phyloP scores from a whole-genome alignment of 2,113 vertebrate species.

The Tenrec ecaudatus region DNA sequence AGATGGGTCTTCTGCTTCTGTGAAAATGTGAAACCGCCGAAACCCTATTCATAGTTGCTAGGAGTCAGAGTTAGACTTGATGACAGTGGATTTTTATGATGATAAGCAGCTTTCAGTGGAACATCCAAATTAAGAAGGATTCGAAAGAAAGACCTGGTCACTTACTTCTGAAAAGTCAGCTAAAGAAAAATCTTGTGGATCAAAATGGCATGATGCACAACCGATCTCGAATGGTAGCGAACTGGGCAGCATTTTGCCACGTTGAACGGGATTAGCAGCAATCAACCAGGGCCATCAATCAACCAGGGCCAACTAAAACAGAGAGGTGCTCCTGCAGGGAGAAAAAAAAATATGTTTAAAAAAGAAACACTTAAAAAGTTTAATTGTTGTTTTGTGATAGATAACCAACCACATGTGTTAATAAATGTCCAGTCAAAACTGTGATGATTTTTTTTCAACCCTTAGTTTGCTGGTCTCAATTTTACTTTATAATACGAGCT shows the following conservation, averaged over 20 bases:
- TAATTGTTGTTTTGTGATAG: conserved; percentile 25
- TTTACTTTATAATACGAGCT: too few relatives aligned
- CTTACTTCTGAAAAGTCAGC: not conserved
- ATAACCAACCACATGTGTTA: not conserved
- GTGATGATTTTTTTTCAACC: not conserved
- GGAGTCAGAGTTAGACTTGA: too few relatives aligned
- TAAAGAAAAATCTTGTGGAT: not conserved
- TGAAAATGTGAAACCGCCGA: too few relatives aligned
- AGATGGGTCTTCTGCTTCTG: too few relatives aligned
- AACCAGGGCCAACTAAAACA: not conserved
- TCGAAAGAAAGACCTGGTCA: not conserved
- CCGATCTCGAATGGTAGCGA: not conserved
- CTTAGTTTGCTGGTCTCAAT: too few relatives aligned
- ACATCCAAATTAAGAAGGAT: not conserved
- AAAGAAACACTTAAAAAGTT: not conserved
- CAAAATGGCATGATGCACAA: not conserved
- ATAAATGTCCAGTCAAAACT: conserved; percentile 38
- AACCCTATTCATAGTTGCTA: too few relatives aligned
- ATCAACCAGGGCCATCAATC: not conserved
- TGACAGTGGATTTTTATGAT: too few relatives aligned
- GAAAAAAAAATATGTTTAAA: not conserved
- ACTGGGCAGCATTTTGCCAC: not conserved
- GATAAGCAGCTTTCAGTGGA: not conserved
- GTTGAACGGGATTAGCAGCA: not conserved
- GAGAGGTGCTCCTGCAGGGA: not conserved